Conservation (phyloP, 2,797 vertebrate species). For the Pangasius mekongensis region DNA sequence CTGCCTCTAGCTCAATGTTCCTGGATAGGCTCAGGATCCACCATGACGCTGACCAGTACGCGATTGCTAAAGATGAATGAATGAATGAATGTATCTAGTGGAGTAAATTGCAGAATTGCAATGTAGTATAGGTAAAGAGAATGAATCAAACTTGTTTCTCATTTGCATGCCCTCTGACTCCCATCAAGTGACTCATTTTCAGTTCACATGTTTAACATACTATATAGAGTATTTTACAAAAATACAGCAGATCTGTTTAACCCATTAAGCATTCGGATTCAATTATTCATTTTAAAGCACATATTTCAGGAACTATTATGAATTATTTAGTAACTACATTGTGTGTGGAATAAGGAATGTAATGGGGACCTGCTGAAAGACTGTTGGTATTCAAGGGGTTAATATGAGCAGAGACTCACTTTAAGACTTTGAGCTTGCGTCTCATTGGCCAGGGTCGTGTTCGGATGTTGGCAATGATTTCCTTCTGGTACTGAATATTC, state of each 20-base stretch:
- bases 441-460: conserved; percentile 93
- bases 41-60: not conserved
- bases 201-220: not conserved
- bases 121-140: not conserved
- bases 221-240: not conserved
- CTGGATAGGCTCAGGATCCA: not conserved
- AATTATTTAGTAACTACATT: not conserved
- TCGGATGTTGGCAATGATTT: conserved; percentile 91
- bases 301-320: not conserved
- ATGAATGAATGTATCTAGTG: not conserved
- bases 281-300: not conserved
- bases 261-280: not conserved
- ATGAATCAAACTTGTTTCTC: not conserved
- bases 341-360: not conserved
- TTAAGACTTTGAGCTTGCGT: conserved; percentile 89
- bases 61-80: not conserved
- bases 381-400: not conserved
- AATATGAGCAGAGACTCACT: conserved; percentile 73
- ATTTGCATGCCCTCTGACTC: not conserved
- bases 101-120: not conserved
- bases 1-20: not conserved
- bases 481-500: conserved; percentile 97
- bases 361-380: not conserved
- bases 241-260: not conserved
- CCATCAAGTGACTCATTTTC: not conserved